Evolutionary conservation across 2,888 invertebrate genomes (phyloP).

Genomic region (Hofmannophila pseudospretella): DNA sequence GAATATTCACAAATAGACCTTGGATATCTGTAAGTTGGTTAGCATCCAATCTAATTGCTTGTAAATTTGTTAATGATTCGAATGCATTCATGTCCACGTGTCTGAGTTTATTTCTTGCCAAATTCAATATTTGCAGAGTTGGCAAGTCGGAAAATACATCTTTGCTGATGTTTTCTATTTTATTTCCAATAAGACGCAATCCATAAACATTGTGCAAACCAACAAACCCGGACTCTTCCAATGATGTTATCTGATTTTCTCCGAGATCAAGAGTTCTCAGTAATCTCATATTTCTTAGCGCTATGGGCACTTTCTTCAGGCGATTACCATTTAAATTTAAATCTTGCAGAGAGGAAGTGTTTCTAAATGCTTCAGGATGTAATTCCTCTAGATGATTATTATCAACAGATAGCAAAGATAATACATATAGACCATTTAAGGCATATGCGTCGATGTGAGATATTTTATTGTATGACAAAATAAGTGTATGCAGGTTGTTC

Average conservation of each 20-base stretch:
- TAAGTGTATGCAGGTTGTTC: conserved; percentile 93
- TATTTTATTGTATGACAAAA: conserved; percentile 91
- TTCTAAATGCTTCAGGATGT: conserved; percentile 92
- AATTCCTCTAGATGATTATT: conserved; percentile 90
- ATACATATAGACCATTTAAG: conserved; percentile 91
- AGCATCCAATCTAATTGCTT: conserved; percentile 91
- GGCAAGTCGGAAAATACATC: conserved; percentile 88
- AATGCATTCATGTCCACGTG: conserved; percentile 89
- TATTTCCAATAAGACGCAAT: conserved; percentile 92
- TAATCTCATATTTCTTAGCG: conserved; percentile 90
- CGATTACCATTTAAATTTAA: conserved; percentile 93
- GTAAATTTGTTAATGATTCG: conserved; percentile 86
- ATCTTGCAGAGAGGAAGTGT: conserved; percentile 93
- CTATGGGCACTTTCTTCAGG: conserved; percentile 87
- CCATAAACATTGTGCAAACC: conserved; percentile 92
- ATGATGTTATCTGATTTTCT: conserved; percentile 89
- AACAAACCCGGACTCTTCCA: conserved; percentile 89
- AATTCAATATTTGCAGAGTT: conserved; percentile 89
- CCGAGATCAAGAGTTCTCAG: conserved; percentile 93
- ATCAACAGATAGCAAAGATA: conserved; percentile 90
- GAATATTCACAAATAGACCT: conserved; percentile 89
- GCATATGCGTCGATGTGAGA: conserved; percentile 91
- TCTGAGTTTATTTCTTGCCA: conserved; percentile 90
- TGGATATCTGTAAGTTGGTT: conserved; percentile 90
- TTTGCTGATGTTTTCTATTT: conserved; percentile 88